phyloP scores from a whole-genome alignment of 1,140 invertebrate genomes.

The Dendroctonus valens region DNA sequence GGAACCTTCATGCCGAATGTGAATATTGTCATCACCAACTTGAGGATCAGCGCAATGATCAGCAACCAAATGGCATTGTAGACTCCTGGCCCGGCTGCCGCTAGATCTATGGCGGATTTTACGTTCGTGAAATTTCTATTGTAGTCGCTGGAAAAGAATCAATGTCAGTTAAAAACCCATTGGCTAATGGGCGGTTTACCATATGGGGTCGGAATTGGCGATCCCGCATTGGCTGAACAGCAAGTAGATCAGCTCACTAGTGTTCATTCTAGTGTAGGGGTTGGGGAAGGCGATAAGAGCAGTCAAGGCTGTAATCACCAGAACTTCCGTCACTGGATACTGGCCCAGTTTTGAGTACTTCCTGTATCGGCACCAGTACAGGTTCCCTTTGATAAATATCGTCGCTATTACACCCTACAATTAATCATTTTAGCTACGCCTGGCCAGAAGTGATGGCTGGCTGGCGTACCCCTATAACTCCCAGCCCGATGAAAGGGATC shows the following conservation, averaged over 20 bases:
- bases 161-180: slow-evolving; percentile 2
- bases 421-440: slow-evolving; percentile 1
- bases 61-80: slow-evolving; percentile 88
- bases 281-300: slow-evolving; percentile 95
- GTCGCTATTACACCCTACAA: slow-evolving; percentile 91
- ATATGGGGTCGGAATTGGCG: slow-evolving; percentile 84
- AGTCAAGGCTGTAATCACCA: slow-evolving; percentile 89
- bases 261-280: slow-evolving; percentile 96
- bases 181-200: slow-evolving; percentile 55
- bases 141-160: slow-evolving; percentile 75
- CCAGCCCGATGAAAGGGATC: slow-evolving; percentile 93
- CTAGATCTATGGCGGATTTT: slow-evolving; percentile 77
- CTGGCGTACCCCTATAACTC: slow-evolving; percentile 89
- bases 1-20: slow-evolving; percentile 98
- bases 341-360: slow-evolving; percentile 94
- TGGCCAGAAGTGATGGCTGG: not conserved
- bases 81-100: slow-evolving; percentile 81
- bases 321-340: slow-evolving; percentile 97
- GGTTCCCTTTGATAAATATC: slow-evolving; percentile 94
- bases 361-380: slow-evolving; percentile 92
- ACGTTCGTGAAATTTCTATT: slow-evolving; percentile 82
- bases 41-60: slow-evolving; percentile 86
- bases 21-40: slow-evolving; percentile 95
- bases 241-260: slow-evolving; percentile 92
- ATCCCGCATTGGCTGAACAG: slow-evolving; percentile 96